These are phyloP conservation scores for Coelinius sp. DNA, from an alignment of 2,888 invertebrate species.

Conservation along the genomic window DNA sequence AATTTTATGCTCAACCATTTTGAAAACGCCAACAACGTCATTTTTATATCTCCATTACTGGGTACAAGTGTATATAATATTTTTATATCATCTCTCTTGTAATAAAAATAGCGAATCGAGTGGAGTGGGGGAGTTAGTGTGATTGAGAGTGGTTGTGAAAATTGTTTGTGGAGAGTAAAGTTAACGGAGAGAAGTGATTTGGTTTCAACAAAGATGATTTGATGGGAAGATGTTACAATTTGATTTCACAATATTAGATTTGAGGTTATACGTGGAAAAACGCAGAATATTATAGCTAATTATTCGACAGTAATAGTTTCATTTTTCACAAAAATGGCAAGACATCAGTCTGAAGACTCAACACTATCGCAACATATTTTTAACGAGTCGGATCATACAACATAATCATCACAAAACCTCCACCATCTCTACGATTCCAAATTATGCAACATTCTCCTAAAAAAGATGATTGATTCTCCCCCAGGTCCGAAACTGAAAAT, in stretches of 20 bases:
- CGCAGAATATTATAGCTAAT: no score
- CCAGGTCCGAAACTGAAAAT: background rate
- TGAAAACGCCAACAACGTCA: constrained; percentile 12
- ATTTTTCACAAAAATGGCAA: background rate
- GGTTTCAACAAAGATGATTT: no score
- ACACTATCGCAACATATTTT: background rate
- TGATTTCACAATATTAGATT: no score
- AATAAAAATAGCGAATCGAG: background rate
- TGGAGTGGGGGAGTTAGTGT: background rate
- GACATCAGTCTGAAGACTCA: background rate
- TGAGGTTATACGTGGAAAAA: no score
- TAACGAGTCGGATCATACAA: no score
- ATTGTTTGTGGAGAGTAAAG: no score
- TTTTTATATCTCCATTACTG: constrained; percentile 17
- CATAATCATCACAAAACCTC: background rate
- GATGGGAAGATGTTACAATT: no score
- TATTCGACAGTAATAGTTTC: no score
- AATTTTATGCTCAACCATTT: constrained; percentile 18
- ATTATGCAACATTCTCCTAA: background rate
- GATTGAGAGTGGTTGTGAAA: background rate
- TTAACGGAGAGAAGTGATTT: background rate
- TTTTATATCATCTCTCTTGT: background rate
- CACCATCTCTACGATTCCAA: background rate
- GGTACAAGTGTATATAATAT: background rate
- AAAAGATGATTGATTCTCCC: background rate